These are phyloP conservation scores for Nemoura dubitans DNA, from an alignment of 2,888 invertebrate species.

Conservation along the genomic window DNA sequence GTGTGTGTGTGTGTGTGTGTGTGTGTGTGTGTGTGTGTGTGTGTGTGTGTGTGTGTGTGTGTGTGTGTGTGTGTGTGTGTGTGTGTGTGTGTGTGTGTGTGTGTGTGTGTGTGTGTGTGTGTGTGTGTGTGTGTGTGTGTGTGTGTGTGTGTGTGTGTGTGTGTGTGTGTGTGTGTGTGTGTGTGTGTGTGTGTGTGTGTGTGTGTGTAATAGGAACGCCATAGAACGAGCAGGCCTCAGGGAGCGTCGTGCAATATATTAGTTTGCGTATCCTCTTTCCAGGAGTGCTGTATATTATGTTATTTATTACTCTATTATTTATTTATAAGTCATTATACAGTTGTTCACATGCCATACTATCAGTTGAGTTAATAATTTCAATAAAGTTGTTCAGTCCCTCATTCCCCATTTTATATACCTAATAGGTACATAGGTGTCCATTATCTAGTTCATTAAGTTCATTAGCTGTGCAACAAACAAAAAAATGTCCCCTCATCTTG, in stretches of 20 bases:
- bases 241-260: neutral
- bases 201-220: neutral
- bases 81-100: no score
- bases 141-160: no score
- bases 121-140: no score
- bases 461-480: neutral
- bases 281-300: neutral
- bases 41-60: no score
- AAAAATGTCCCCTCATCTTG: neutral
- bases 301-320: neutral
- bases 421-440: neutral
- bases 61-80: no score
- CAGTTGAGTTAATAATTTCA: slow-evolving; percentile 7
- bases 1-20: no score
- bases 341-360: neutral
- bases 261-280: slow-evolving; percentile 12
- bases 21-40: no score
- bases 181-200: neutral
- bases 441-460: neutral
- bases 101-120: no score
- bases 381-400: neutral
- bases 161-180: no score
- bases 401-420: neutral
- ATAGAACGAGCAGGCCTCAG: neutral
- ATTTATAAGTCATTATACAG: neutral